These are phyloP conservation scores for Tiliqua scincoides DNA, from an alignment of 2,113 vertebrate species.

Conservation along the genomic window DNA sequence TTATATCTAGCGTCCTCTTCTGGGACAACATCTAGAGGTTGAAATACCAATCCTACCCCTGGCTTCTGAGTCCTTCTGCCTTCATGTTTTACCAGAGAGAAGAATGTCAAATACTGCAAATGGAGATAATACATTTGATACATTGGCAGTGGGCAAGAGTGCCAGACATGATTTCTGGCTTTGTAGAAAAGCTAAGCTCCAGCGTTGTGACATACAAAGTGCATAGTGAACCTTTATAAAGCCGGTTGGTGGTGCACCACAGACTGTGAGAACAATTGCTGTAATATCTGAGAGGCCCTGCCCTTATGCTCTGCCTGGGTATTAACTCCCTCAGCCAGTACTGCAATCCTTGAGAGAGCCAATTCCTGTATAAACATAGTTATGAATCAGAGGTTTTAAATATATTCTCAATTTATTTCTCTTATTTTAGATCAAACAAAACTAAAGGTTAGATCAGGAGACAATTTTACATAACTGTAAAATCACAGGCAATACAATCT, in stretches of 20 bases:
- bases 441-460: slow-evolving; percentile 32
- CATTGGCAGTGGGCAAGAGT: not conserved
- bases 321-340: not conserved
- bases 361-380: slow-evolving; percentile 2
- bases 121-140: not conserved
- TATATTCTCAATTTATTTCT: not conserved
- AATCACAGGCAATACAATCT: slow-evolving; percentile 32
- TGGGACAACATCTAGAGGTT: not conserved
- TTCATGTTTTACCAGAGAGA: not conserved
- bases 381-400: slow-evolving; percentile 9
- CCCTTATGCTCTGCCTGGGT: not conserved
- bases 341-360: not conserved
- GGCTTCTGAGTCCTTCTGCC: not conserved
- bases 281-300: not conserved
- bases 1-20: slow-evolving; percentile 16
- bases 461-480: slow-evolving; percentile 11
- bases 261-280: not conserved
- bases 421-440: slow-evolving; percentile 8
- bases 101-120: too few species aligned
- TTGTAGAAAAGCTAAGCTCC: not conserved
- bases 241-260: not conserved
- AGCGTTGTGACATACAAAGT: not conserved
- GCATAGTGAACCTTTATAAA: not conserved
- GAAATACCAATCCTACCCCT: not conserved
- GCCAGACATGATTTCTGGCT: not conserved